A percentile compares a stretch with the other conserved stretches of the same genome.
Evolutionary conservation across 2,113 vertebrate genomes (phyloP).

Genomic region (Eptatretus burgeri): DNA sequence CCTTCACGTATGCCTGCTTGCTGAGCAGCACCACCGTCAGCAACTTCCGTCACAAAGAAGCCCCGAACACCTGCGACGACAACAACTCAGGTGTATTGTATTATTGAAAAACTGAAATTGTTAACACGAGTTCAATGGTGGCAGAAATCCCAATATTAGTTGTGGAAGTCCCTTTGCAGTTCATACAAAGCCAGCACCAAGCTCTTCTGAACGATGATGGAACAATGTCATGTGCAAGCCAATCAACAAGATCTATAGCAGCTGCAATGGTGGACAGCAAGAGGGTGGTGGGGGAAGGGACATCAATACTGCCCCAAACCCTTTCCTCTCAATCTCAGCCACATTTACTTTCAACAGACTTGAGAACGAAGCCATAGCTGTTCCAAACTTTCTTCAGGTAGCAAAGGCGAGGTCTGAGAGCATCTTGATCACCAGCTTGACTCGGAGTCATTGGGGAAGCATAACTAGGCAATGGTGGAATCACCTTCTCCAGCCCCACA

Average conservation of each 20-base stretch:
- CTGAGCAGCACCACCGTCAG: slow-evolving; percentile 25
- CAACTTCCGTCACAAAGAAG: slow-evolving; percentile 31
- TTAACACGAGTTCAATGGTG: too few species aligned
- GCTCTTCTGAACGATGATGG: too few species aligned
- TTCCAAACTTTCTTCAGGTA: slow-evolving; percentile 32
- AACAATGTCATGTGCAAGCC: too few species aligned
- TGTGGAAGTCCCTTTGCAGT: too few species aligned
- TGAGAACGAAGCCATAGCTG: slow-evolving; percentile 47
- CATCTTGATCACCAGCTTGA: not conserved
- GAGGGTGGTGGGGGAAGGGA: not conserved
- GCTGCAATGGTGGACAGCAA: too few species aligned
- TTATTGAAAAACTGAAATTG: too few species aligned
- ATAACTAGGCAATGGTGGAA: not conserved
- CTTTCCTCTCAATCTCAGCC: not conserved
- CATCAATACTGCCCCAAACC: not conserved
- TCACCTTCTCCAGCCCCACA: slow-evolving; percentile 12
- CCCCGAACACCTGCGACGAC: slow-evolving; percentile 25
- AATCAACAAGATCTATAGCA: too few species aligned
- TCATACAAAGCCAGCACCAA: too few species aligned
- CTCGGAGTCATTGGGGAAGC: not conserved
- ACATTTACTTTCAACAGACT: slow-evolving; percentile 29
- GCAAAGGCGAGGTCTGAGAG: slow-evolving; percentile 35
- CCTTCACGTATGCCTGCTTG: slow-evolving; percentile 33
- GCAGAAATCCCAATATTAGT: too few species aligned
- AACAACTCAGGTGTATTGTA: not conserved